Base-by-base conservation (phyloP, 2,113 vertebrate genomes). In the Caretta caretta region DNA sequence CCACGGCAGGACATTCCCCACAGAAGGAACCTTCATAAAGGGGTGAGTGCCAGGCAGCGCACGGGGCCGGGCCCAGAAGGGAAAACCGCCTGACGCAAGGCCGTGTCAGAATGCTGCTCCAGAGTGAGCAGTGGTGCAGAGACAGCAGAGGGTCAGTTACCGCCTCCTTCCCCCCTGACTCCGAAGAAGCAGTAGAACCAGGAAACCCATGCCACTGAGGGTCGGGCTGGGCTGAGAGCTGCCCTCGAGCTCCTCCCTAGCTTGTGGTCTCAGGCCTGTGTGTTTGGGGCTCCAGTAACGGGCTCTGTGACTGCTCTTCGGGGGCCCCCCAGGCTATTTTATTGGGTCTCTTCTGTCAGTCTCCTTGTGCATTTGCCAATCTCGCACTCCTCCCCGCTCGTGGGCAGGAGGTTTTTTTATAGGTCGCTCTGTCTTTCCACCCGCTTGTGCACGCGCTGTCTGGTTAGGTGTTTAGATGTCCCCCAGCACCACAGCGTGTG, bases 391-490 rank as follows among this genome's bases (percentile, higher is more conserved):
- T 94, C 87, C 88, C 95, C 84, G 91, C 48, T 88, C 78, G 8
- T 54, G 95, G 92, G 87, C 24, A 1, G 83, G 81, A 53, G 94
- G 54, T 87, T 95, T 87, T 95, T 50, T 19, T 72, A 46, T 84
- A 29, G 53, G 12, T 2, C 85, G 85, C 8, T 84, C 85, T 94
- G 87, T 83, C 65, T 88, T 90, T 92, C 96, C 79, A 93, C 90
- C 96, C 92, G 83, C 54, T 46, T 93, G 83, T 2, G 1, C 86
- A 81, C 93, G 90, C 95, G 72, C 88, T 95, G 96, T 87, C 94
- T 97, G 96, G 93, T 92, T 87, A 90, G 94, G 95, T 97, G 97
- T 97, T 97, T 97, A 97, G 95, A 83, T 92, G 93, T 86, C 24
- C 81, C 93, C 82, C 88, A 82, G 94, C 97, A 92, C 96, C 87